A percentile compares a stretch with the other conserved stretches of the same genome.
phyloP scores from a whole-genome alignment of 1,140 invertebrate species.

The Scaptomyza hsui region DNA sequence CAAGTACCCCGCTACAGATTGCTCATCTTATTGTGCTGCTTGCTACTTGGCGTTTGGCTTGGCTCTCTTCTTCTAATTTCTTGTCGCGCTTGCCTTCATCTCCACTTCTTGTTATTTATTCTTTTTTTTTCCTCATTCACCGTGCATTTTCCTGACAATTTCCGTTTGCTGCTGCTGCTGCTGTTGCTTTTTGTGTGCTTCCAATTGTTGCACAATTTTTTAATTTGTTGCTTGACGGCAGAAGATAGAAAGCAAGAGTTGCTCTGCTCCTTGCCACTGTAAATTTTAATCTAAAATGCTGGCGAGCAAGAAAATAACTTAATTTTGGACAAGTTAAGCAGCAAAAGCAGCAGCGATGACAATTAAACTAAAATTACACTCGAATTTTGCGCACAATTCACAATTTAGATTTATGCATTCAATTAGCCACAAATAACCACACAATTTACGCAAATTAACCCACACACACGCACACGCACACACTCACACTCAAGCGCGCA shows the following conservation, averaged over 20 bases:
- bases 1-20: constrained; percentile 54
- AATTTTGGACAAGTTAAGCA: constrained; percentile 1
- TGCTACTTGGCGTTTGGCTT: constrained; percentile 57
- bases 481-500: constrained; percentile 28
- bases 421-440: constrained; percentile 75
- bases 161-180: constrained; percentile 27
- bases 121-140: constrained; percentile 21
- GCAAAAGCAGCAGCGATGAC: constrained; percentile 12
- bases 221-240: constrained; percentile 71
- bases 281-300: constrained; percentile 71
- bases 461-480: constrained; percentile 10
- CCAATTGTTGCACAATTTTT: constrained; percentile 82
- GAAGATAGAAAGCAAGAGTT: constrained; percentile 46
- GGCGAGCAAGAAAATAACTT: constrained; percentile 24
- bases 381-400: constrained; percentile 38
- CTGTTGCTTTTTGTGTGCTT: constrained; percentile 59
- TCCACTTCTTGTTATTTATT: constrained; percentile 38
- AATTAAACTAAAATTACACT: constrained; percentile 61
- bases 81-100: constrained; percentile 42
- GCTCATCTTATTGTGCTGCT: constrained; percentile 72
- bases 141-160: constrained; percentile 74
- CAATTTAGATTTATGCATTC: constrained; percentile 62
- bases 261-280: constrained; percentile 23
- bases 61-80: constrained; percentile 66
- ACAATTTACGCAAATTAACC: constrained; percentile 65